phyloP scores from a whole-genome alignment of 2,797 vertebrate genomes.

The Gallinago solitaria region DNA sequence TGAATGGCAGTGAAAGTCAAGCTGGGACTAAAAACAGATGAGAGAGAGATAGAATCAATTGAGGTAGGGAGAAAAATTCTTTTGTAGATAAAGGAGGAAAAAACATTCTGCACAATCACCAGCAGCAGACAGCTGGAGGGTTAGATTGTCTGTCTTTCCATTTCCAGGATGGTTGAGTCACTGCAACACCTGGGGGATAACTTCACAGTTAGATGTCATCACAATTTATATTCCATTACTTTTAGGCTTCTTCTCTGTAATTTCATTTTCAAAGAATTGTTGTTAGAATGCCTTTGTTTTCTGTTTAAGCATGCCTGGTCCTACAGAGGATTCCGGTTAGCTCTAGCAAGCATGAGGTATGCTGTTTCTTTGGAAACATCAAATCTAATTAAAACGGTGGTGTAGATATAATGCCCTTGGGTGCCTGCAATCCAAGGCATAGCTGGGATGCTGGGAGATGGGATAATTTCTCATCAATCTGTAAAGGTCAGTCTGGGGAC shows the following conservation, averaged over 20 bases:
- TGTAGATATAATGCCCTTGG: background rate
- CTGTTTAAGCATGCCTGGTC: background rate
- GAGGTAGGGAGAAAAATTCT: background rate
- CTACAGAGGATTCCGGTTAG: background rate
- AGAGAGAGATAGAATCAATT: background rate
- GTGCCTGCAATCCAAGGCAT: background rate
- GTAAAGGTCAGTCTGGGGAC: background rate
- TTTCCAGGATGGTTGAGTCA: background rate
- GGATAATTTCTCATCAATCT: background rate
- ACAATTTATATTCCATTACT: background rate
- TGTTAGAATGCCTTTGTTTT: background rate
- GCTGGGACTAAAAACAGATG: background rate
- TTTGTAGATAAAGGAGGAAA: background rate
- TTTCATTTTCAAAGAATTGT: background rate
- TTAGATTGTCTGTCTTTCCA: background rate
- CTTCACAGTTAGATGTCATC: background rate
- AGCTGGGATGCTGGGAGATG: background rate
- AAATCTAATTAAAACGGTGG: background rate
- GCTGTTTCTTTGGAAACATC: constrained; percentile 46
- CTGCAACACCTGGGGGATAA: background rate
- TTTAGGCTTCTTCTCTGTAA: background rate
- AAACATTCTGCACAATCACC: background rate
- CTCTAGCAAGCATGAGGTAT: constrained; percentile 14
- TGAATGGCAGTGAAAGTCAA: background rate
- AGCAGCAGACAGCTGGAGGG: background rate